phyloP scores from a whole-genome alignment of 2,797 vertebrate genomes.

The Nasua narica region DNA sequence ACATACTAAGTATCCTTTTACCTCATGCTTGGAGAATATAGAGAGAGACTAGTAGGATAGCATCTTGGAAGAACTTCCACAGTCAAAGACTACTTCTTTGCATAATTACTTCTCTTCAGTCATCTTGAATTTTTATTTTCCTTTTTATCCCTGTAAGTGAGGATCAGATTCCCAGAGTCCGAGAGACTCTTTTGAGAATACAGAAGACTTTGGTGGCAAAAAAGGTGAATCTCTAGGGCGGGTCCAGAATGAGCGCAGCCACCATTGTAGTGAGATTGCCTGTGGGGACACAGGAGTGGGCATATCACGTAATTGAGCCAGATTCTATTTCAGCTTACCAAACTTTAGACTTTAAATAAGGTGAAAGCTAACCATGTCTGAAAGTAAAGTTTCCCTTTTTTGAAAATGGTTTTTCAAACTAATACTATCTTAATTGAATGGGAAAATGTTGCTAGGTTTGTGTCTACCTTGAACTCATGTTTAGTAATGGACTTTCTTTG shows the following conservation, averaged over 20 bases:
- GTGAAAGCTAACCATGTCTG: not conserved
- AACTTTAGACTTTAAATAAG: not conserved
- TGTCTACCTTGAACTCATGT: slow-evolving; percentile 7
- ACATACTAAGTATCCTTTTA: not conserved
- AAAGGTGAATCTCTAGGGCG: not conserved
- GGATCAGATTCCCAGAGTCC: not conserved
- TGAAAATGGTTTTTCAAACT: not conserved
- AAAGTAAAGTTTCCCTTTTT: slow-evolving; percentile 25
- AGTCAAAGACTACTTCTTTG: not conserved
- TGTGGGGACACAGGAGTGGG: not conserved
- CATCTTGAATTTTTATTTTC: not conserved
- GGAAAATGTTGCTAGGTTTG: not conserved
- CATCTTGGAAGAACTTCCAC: not conserved
- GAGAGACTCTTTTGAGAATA: not conserved
- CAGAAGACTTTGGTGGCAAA: not conserved
- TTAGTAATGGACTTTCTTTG: not conserved
- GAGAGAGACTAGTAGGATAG: not conserved
- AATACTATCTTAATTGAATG: not conserved
- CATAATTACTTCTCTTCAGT: not conserved
- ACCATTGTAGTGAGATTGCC: not conserved
- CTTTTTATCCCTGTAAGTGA: not conserved
- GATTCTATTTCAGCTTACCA: not conserved
- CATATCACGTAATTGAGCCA: not conserved
- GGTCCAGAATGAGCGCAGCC: not conserved
- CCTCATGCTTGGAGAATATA: not conserved